Conservation (phyloP, 2,113 vertebrate genomes). For the Thamnophis sirtalis region DNA sequence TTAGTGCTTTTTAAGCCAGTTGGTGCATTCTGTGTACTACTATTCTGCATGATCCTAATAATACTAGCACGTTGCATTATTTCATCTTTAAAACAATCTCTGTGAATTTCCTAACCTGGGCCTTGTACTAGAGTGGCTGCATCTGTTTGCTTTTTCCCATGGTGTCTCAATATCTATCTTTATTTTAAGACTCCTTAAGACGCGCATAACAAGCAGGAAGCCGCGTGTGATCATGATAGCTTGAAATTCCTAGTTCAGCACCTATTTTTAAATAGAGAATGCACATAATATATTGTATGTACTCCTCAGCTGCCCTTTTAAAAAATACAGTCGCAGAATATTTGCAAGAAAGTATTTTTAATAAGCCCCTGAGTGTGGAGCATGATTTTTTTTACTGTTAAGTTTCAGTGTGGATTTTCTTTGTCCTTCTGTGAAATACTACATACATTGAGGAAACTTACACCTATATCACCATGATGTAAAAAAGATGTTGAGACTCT, state of each 20-base stretch:
- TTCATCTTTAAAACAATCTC: neutral
- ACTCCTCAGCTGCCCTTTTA: neutral
- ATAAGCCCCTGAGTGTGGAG: neutral
- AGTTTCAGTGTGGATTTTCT: neutral
- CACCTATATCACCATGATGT: neutral
- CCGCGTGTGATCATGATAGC: too few relatives aligned
- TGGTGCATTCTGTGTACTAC: neutral
- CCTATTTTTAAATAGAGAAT: neutral
- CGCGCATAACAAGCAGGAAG: neutral
- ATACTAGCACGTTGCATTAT: neutral
- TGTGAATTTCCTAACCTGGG: neutral
- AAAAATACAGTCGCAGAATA: neutral
- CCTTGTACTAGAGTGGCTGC: neutral
- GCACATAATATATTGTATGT: neutral
- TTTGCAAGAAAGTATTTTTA: neutral
- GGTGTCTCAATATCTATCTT: fast-evolving
- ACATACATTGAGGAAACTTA: neutral
- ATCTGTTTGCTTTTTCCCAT: neutral
- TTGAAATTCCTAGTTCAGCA: neutral
- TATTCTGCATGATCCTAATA: constrained; percentile 31
- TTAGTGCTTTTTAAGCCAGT: neutral
- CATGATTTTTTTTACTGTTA: neutral
- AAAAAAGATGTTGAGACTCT: too few relatives aligned
- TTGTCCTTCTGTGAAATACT: neutral
- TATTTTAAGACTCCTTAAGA: neutral